Percentiles rank a stretch among this genome's conserved stretches.
Evolutionary conservation across 2,888 invertebrate species (phyloP).

Genomic region (Acanthosepion esculentum): DNA sequence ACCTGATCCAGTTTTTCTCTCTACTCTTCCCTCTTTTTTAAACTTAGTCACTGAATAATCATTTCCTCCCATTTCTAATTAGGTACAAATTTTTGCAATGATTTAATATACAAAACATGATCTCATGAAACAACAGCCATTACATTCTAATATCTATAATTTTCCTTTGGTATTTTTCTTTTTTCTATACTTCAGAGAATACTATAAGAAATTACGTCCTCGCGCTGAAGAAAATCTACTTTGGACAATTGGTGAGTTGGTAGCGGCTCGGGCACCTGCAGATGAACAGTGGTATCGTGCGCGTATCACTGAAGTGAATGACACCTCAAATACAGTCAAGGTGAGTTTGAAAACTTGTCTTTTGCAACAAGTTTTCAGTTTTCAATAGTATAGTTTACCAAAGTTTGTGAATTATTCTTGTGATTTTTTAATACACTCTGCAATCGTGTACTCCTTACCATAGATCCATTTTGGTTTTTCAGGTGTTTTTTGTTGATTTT

Average conservation of each 20-base stretch:
- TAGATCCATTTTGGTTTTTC: conserved; percentile 40
- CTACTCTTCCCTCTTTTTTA: too few relatives aligned
- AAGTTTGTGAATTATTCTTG: not conserved
- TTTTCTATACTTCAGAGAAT: conserved; percentile 39
- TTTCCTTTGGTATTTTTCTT: not conserved
- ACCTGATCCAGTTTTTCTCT: too few relatives aligned
- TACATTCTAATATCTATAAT: not conserved
- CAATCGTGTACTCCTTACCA: not conserved
- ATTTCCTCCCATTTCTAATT: too few relatives aligned
- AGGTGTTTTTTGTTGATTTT: conserved; percentile 89
- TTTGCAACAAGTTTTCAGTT: not conserved
- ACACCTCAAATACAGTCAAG: conserved; percentile 58
- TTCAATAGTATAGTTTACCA: too few relatives aligned
- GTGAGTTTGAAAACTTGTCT: conserved; percentile 52
- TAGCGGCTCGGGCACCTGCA: conserved; percentile 87
- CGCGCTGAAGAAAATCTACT: conserved; percentile 3
- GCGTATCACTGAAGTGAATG: conserved; percentile 81
- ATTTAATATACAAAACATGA: too few relatives aligned
- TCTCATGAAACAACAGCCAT: not conserved
- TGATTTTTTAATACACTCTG: not conserved
- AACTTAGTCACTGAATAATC: too few relatives aligned
- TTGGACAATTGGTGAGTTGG: conserved; percentile 81
- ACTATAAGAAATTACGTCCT: conserved; percentile 41
- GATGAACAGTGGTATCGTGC: conserved; percentile 86
- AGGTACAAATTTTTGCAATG: too few relatives aligned